Base-by-base conservation (phyloP, 2,797 vertebrate genomes). In the Odontamblyopus lacepedii region DNA sequence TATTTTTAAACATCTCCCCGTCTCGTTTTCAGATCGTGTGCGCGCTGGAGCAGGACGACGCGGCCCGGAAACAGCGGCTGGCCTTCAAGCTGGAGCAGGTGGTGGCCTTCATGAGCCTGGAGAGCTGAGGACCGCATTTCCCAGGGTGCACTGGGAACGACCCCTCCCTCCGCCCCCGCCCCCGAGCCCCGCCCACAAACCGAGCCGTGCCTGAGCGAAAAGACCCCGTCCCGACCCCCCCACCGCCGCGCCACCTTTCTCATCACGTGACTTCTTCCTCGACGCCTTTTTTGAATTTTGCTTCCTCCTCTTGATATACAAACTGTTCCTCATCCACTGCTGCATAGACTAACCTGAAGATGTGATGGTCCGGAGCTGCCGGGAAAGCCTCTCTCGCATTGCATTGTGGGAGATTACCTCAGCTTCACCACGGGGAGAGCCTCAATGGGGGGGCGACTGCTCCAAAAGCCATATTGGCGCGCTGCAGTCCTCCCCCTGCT, bases 81-180 rank as follows among this genome's bases (percentile, higher is more conserved):
- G 96, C 97, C 93, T 96, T 95, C 95, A 99, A 99, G 94, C 95
- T 99, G 96, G 96, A 99, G 94, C 96, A 98, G 96, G 97, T 99
- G 96, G 95, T 99, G 94, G 94, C 95, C 93, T 95, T 96, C 94
- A 97, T 99, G 97, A 98, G 96, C 93, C 95, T 98, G 95, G 97
- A 98, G 93, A 99, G 97, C 97, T 99, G 98, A 99, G 96, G 96
- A 96, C 96, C 93, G 88, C 95, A 93, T 94, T 96, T 96, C 96
- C 96, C 96, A 97, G 96, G 95, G 94, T 92, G 93, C 91, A 94
- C 97, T 97, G 96, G 96, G 95, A 92, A 91, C 93, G 87, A 93
- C 91, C 87, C 90, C 30, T 19, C 60, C 87, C 83, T 93, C 96
- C 60, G 12, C 30, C 30, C 29, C 27, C 8, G 23, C 23, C 56